Evolutionary conservation across 2,888 invertebrate genomes (phyloP).

Genomic region (Ellobium chinense): DNA sequence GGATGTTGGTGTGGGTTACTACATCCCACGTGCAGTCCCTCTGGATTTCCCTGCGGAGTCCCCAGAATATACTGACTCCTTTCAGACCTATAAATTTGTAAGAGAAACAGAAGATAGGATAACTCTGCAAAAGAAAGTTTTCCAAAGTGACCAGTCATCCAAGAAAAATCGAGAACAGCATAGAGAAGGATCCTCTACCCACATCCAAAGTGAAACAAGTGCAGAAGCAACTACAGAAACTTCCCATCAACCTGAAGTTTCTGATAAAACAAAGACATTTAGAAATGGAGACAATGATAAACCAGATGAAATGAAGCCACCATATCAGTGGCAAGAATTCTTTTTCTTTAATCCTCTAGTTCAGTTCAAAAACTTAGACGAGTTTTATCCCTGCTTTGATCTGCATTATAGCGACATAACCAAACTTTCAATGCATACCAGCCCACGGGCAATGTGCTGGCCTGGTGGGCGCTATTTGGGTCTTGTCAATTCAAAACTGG

Average conservation of each 20-base stretch:
- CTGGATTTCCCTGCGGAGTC: constrained; percentile 51
- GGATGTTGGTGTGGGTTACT: constrained; percentile 49
- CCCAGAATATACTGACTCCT: constrained; percentile 46
- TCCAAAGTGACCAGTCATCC: not conserved
- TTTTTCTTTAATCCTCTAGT: constrained; percentile 46
- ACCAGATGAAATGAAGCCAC: not conserved
- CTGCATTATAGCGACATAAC: constrained; percentile 32
- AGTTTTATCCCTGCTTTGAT: constrained; percentile 46
- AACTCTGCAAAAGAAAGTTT: not conserved
- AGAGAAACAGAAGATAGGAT: not conserved
- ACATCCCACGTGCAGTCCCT: constrained; percentile 46
- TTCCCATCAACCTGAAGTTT: too few relatives aligned
- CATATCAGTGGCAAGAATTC: constrained; percentile 4
- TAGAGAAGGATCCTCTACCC: not conserved
- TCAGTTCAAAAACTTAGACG: not conserved
- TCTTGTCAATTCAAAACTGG: constrained; percentile 37
- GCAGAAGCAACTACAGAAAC: not conserved
- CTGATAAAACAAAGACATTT: not conserved
- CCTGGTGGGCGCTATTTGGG: constrained; percentile 32
- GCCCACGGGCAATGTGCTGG: constrained; percentile 44
- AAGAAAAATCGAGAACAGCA: not conserved
- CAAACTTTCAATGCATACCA: constrained; percentile 39
- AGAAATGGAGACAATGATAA: not conserved
- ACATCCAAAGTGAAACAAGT: not conserved
- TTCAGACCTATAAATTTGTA: constrained; percentile 50